Percentiles rank a stretch among this genome's conserved stretches.
These are phyloP conservation scores for Conistra vaccinii DNA, from an alignment of 2,888 invertebrate genomes.

Conservation along the genomic window DNA sequence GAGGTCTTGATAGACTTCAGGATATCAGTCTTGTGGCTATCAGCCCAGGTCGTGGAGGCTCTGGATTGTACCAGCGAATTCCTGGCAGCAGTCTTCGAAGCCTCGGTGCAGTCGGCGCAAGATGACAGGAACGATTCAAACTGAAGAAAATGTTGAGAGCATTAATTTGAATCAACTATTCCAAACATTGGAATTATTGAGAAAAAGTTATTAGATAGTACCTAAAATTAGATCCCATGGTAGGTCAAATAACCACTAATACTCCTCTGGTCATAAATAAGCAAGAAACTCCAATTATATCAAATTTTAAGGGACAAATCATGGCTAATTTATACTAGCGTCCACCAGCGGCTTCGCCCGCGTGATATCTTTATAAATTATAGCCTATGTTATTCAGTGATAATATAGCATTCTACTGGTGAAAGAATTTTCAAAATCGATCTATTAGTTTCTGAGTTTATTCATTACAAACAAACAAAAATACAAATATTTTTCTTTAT, in stretches of 20 bases:
- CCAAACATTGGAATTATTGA: background rate
- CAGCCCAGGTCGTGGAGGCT: constrained; percentile 76
- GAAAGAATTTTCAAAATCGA: too few species aligned
- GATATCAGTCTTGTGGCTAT: constrained; percentile 76
- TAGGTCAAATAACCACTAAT: background rate
- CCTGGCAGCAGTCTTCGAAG: constrained; percentile 69
- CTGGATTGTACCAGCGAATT: constrained; percentile 68
- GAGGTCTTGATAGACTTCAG: constrained; percentile 71
- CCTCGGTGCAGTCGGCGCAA: constrained; percentile 76
- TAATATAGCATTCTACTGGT: too few species aligned
- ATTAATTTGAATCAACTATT: background rate
- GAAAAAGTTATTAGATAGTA: too few species aligned
- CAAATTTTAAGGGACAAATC: background rate
- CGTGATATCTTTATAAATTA: too few species aligned
- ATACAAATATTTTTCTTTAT: too few species aligned
- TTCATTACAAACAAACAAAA: too few species aligned
- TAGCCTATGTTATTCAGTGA: too few species aligned
- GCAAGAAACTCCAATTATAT: background rate
- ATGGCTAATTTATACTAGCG: background rate
- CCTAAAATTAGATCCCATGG: too few species aligned
- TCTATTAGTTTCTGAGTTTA: too few species aligned
- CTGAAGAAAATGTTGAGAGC: constrained; percentile 65
- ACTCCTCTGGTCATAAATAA: background rate
- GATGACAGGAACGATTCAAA: constrained; percentile 79
- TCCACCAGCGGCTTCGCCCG: too few species aligned